Percentiles rank a stretch among this genome's conserved stretches.
Evolutionary conservation across 2,888 invertebrate species (phyloP).

Genomic region (Trachelus troglodyta): DNA sequence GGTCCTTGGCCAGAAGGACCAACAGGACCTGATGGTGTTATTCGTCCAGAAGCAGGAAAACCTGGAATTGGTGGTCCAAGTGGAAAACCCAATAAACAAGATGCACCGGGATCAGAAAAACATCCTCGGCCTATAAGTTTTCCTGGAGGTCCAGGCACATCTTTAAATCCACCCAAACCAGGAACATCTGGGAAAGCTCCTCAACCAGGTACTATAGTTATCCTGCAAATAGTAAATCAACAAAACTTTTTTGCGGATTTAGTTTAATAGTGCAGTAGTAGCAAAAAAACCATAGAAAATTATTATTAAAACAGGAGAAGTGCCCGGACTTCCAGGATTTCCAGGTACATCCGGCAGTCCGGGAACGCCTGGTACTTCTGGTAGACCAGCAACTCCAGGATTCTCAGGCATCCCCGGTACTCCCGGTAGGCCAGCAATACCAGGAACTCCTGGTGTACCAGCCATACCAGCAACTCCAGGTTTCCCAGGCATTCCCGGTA

Average conservation of each 20-base stretch:
- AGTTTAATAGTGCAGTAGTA: background rate
- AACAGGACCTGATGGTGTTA: constrained; percentile 4
- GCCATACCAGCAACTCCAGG: constrained; percentile 28
- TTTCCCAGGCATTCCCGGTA: constrained; percentile 26
- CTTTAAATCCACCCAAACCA: constrained; percentile 13
- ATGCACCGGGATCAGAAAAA: background rate
- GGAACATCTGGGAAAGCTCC: constrained; percentile 19
- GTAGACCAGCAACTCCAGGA: constrained; percentile 36
- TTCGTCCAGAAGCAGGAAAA: constrained; percentile 12
- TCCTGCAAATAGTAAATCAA: background rate
- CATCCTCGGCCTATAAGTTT: constrained; percentile 34
- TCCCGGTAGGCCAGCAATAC: constrained; percentile 42
- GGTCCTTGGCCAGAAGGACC: constrained; percentile 16
- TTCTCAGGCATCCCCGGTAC: constrained; percentile 51
- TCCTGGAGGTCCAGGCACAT: constrained; percentile 30
- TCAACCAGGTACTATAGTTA: constrained; percentile 9
- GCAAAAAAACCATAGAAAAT: background rate
- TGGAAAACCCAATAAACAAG: background rate
- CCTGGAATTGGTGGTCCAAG: constrained; percentile 15
- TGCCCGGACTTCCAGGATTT: constrained; percentile 12
- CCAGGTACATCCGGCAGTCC: constrained; percentile 26
- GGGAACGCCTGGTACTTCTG: constrained; percentile 17
- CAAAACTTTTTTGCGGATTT: background rate
- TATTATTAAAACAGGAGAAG: constrained; percentile 1
- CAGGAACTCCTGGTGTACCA: constrained; percentile 43